Base-by-base conservation (phyloP, 2,113 vertebrate species). In the Lophochroa leadbeateri region DNA sequence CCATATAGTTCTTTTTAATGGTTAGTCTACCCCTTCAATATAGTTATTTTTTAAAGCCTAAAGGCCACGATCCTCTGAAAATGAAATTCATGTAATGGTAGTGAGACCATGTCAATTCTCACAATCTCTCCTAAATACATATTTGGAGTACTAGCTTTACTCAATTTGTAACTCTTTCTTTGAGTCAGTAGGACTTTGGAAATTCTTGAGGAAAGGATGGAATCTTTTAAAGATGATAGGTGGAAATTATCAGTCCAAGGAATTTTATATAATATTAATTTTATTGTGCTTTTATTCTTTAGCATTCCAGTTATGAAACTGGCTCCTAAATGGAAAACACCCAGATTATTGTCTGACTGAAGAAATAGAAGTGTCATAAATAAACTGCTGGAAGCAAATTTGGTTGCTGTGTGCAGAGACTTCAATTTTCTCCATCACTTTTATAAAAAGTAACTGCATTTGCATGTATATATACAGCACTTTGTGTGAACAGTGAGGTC, bases 371-470 rank as follows among this genome's bases (percentile, higher is more conserved):
- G 6, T 52, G 11, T 37, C 25, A 68, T 43, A 61, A 92, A 85
- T 49, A 52, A 83, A 94, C 23, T 37, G 2, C 17, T 82, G 29
- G 31, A 72, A 72, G 17, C 31, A 90, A 70, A 37, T 46, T 55
- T 61, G 2, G 76, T 80, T 27, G 8, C 19, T 70, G 18, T 72
- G 17, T 53, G 27, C 6, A 49, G 6, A 90, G 17, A 46, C 31
- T 89, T 95, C 39, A 23, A 69, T 82, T 94, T 95, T 64, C 35
- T 55, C 19, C 39, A 68, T 76, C 27, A 52, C 13, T 92, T 92
- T 77, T 58, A 91, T 9, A 78, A 44, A 82, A 86, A 72, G 31
- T 31, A 61, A 39, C 44, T 87, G 9, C 7, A 57, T 79, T 82
- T 91, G 9, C 39, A 60, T 50, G 5, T 29, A 17, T 18, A 21